phyloP scores from a whole-genome alignment of 2,113 vertebrate species.

The Alectura lathami region DNA sequence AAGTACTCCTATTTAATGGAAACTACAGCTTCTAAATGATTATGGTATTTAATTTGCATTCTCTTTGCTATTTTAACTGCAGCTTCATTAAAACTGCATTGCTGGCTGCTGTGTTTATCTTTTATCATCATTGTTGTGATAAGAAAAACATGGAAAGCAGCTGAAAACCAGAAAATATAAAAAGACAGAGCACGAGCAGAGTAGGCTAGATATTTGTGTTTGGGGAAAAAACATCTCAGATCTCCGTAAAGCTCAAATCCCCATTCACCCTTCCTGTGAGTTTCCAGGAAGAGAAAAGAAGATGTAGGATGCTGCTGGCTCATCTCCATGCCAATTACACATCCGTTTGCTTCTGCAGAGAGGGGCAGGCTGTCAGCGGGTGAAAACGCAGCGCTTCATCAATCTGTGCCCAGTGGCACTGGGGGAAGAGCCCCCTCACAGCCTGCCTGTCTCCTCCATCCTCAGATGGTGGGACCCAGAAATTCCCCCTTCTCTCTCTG shows the following conservation, averaged over 20 bases:
- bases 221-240: not conserved
- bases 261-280: not conserved
- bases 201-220: not conserved
- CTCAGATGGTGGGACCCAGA: not conserved
- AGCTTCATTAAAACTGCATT: not conserved
- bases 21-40: not conserved
- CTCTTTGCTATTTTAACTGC: constrained; percentile 16
- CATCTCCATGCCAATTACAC: constrained; percentile 25
- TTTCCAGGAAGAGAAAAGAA: constrained; percentile 3
- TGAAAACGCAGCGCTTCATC: not conserved
- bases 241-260: constrained; percentile 17
- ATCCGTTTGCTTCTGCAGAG: not conserved
- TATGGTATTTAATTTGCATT: constrained; percentile 39
- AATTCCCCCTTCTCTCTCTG: not conserved
- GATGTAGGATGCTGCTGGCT: not conserved
- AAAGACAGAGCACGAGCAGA: not conserved
- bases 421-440: not conserved
- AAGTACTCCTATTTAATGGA: constrained; percentile 43
- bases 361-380: not conserved
- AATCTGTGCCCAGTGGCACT: not conserved
- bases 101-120: not conserved
- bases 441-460: not conserved
- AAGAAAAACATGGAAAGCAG: not conserved
- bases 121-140: not conserved
- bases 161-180: not conserved